These are phyloP conservation scores for Sphecodes monilicornis DNA, from an alignment of 2,888 invertebrate genomes.

Conservation along the genomic window DNA sequence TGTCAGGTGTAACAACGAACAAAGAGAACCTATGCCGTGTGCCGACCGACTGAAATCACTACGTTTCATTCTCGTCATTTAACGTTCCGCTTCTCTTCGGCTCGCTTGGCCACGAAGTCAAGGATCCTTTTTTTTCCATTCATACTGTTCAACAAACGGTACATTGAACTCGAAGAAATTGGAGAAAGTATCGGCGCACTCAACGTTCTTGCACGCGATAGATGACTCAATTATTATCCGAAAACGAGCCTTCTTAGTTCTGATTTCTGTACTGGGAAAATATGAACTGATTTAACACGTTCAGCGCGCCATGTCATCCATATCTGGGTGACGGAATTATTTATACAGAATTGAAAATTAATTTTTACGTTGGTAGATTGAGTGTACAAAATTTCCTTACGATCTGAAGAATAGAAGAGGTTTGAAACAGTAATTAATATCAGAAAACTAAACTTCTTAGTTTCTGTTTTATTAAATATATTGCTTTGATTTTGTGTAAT, in stretches of 20 bases:
- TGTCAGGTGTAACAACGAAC: constrained; percentile 79
- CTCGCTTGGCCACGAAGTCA: not conserved
- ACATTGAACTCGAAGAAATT: not conserved
- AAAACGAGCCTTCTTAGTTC: not conserved
- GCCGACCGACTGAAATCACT: constrained; percentile 45
- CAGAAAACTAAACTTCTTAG: too few species aligned
- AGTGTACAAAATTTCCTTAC: too few species aligned
- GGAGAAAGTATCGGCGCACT: not conserved
- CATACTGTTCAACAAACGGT: not conserved
- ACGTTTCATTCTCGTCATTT: constrained; percentile 38
- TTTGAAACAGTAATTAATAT: too few species aligned
- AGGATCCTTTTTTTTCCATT: constrained; percentile 3
- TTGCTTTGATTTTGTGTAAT: too few species aligned
- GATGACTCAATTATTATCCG: not conserved
- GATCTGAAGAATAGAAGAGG: too few species aligned
- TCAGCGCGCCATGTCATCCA: too few species aligned
- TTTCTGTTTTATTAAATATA: too few species aligned
- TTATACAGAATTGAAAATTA: too few species aligned
- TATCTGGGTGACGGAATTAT: too few species aligned
- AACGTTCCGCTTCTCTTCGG: constrained; percentile 28
- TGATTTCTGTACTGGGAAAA: not conserved
- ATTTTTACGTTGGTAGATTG: too few species aligned
- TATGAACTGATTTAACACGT: not conserved
- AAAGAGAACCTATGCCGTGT: constrained; percentile 53
- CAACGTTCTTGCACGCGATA: not conserved